Evolutionary conservation across 2,888 invertebrate species (phyloP).

Genomic region (Conomelus anceps): DNA sequence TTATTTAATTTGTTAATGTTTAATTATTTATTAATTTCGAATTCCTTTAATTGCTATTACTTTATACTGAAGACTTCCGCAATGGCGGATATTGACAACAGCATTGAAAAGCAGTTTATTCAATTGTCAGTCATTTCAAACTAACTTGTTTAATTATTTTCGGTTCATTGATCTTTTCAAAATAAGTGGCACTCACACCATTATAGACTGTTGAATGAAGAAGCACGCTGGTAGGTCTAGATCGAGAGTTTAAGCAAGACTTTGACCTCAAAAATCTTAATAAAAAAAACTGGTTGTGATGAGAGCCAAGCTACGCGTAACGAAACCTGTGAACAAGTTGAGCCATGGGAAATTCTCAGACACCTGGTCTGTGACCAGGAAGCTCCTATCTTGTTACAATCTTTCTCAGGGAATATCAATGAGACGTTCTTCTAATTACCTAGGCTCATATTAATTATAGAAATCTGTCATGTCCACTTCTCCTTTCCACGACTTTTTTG

Average conservation of each 20-base stretch:
- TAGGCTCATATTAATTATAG: neutral
- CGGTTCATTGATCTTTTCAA: neutral
- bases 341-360: slow-evolving; percentile 6
- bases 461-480: neutral
- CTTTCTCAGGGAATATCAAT: slow-evolving; percentile 7
- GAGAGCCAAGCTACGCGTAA: neutral
- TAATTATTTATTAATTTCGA: too few species aligned
- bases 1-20: too few species aligned
- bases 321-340: neutral
- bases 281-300: neutral
- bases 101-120: too few species aligned
- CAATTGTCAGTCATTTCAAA: too few species aligned
- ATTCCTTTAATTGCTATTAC: too few species aligned
- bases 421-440: neutral
- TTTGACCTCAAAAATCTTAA: neutral
- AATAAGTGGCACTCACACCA: neutral
- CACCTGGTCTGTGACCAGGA: slow-evolving; percentile 7
- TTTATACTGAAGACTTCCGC: too few species aligned
- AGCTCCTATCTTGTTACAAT: slow-evolving; percentile 8
- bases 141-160: neutral
- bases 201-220: neutral
- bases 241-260: neutral
- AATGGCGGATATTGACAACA: too few species aligned
- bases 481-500: neutral
- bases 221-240: neutral